Percentiles rank a stretch among this genome's conserved stretches.
These are phyloP conservation scores for Cepaea nemoralis DNA, from an alignment of 1,140 invertebrate species.

Conservation along the genomic window DNA sequence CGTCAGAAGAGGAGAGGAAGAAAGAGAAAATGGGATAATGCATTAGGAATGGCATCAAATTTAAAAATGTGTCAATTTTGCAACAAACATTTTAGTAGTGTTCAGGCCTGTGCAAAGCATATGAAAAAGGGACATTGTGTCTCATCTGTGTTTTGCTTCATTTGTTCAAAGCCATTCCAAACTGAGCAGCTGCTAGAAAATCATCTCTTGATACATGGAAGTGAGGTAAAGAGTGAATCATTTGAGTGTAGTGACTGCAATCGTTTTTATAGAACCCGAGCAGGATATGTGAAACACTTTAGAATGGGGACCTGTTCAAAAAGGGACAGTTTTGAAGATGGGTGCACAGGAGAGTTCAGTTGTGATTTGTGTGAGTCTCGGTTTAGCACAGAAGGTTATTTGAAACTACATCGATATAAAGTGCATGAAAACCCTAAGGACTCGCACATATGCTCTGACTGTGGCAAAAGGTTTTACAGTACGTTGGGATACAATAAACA, in stretches of 20 bases:
- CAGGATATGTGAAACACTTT: constrained; percentile 46
- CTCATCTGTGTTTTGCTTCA: constrained; percentile 32
- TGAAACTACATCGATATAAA: constrained; percentile 43
- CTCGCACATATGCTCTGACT: constrained; percentile 39
- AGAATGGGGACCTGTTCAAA: constrained; percentile 46
- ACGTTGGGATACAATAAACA: constrained; percentile 40
- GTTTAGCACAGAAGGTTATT: constrained; percentile 36
- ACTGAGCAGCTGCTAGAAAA: constrained; percentile 33
- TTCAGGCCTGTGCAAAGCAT: constrained; percentile 34
- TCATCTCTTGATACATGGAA: constrained; percentile 36
- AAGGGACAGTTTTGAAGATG: constrained; percentile 44
- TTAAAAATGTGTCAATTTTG: constrained; percentile 15
- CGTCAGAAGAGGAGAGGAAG: constrained; percentile 25
- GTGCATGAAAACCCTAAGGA: constrained; percentile 46
- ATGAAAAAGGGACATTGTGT: constrained; percentile 36
- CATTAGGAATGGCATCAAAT: constrained; percentile 25
- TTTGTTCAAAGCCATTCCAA: constrained; percentile 40
- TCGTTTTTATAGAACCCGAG: constrained; percentile 40
- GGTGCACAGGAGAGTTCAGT: constrained; percentile 27
- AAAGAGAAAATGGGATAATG: constrained; percentile 33
- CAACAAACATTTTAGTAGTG: constrained; percentile 36
- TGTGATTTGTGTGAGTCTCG: constrained; percentile 41
- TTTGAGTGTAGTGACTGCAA: constrained; percentile 44
- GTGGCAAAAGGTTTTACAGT: constrained; percentile 46
- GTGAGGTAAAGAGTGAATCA: constrained; percentile 14